A percentile compares a stretch with the other conserved stretches of the same genome.
Evolutionary conservation across 2,113 vertebrate genomes (phyloP).

Genomic region (Junco hyemalis): DNA sequence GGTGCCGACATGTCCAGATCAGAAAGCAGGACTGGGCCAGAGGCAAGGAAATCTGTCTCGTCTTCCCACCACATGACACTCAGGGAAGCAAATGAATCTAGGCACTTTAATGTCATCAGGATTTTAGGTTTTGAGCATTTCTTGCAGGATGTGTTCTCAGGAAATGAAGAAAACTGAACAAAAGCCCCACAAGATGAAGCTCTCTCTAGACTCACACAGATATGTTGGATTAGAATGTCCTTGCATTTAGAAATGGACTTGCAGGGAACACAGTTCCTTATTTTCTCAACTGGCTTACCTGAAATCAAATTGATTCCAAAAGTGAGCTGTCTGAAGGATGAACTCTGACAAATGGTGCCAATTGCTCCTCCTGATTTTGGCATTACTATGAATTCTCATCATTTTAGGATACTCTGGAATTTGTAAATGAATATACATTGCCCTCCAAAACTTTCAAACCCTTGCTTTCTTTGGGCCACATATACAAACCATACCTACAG

Average conservation of each 20-base stretch:
- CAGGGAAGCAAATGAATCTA: not conserved
- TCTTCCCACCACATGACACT: constrained; percentile 1
- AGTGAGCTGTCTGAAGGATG: not conserved
- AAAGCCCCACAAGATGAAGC: not conserved
- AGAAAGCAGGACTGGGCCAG: constrained; percentile 2
- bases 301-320: not conserved
- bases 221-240: not conserved
- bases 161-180: not conserved
- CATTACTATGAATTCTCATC: not conserved
- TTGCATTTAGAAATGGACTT: not conserved
- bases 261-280: not conserved
- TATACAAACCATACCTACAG: not conserved
- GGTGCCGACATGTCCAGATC: not conserved
- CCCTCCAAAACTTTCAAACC: not conserved
- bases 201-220: not conserved
- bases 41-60: constrained; percentile 51
- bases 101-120: not conserved
- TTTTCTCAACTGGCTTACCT: not conserved
- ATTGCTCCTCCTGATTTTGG: not conserved
- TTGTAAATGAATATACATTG: not conserved
- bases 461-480: not conserved
- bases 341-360: not conserved
- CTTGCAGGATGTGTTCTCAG: not conserved
- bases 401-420: not conserved
- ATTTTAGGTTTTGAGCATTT: not conserved